Base-by-base conservation (phyloP, 2,113 vertebrate species). In the Abramis brama region DNA sequence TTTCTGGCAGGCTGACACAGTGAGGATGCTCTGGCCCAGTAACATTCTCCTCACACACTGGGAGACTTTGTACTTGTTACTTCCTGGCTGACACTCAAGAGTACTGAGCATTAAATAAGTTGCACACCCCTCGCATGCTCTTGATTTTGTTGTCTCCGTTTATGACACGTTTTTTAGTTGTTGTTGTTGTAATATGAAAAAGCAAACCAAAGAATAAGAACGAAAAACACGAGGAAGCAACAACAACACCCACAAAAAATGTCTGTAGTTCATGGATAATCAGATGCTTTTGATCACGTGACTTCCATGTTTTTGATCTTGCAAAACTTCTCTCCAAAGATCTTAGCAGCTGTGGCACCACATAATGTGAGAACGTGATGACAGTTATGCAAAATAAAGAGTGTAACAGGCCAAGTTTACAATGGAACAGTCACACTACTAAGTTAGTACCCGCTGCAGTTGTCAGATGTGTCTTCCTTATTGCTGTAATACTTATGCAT, bases 251-350 rank as follows among this genome's bases (percentile, higher is more conserved):
- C 36, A 68, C 88, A 94, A 93, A 93, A 76, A 71, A 91, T 90
- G 87, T 91, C 90, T 93, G 91, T 92, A 92, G 92, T 93, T 94
- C 91, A 92, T 93, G 91, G 93, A 94, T 94, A 94, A 93, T 93
- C 92, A 92, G 90, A 94, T 93, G 91, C 91, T 93, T 93, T 93
- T 93, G 91, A 94, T 95, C 93, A 95, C 92, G 92, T 94, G 92
- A 93, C 91, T 91, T 85, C 89, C 86, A 88, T 91, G 91, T 89
- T 93, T 92, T 94, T 94, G 90, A 94, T 94, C 91, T 90, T 87
- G 33, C 21, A 23, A 62, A 17, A 27, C 91, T 88, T 89, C 89
- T 91, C 88, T 90, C 19, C 55, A 87, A 91, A 86, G 87, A 90
- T 89, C 90, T 91, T 86, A 84, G 82, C 83, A 91, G 88, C 90